These are phyloP conservation scores for Troides oblongomaculatus DNA, from an alignment of 2,888 invertebrate genomes.

Conservation along the genomic window DNA sequence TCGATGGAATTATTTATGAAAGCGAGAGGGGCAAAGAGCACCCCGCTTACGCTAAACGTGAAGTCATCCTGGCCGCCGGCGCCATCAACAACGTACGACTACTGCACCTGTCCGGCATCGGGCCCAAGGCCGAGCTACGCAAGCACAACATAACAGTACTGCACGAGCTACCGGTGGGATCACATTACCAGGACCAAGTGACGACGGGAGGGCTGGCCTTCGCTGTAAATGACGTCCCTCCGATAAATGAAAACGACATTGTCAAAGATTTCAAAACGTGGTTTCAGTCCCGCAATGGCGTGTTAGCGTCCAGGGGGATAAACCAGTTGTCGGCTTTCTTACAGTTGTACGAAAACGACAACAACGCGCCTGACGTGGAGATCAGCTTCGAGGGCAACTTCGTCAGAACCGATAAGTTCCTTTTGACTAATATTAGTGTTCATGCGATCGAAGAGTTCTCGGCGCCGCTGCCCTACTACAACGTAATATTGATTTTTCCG, in stretches of 20 bases:
- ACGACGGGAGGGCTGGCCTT: constrained; percentile 70
- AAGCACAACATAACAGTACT: constrained; percentile 61
- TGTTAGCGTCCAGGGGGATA: constrained; percentile 69
- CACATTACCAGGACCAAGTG: constrained; percentile 73
- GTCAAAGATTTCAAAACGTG: constrained; percentile 71
- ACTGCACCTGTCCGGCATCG: constrained; percentile 69
- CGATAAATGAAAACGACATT: constrained; percentile 57
- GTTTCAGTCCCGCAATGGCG: constrained; percentile 66
- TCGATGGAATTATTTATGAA: constrained; percentile 68
- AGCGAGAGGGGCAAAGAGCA: constrained; percentile 65
- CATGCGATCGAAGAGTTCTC: constrained; percentile 64
- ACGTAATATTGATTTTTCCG: constrained; percentile 68
- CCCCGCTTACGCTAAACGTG: constrained; percentile 66
- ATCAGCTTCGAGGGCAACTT: constrained; percentile 68
- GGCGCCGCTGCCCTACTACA: constrained; percentile 68
- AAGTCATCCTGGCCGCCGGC: constrained; percentile 66
- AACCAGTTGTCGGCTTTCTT: constrained; percentile 71
- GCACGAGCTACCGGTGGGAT: constrained; percentile 64
- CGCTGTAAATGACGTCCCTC: constrained; percentile 55
- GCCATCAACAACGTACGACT: constrained; percentile 71
- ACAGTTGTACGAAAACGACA: constrained; percentile 63
- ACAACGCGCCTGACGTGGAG: constrained; percentile 70
- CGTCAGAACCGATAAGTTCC: constrained; percentile 71
- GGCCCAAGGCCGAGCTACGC: constrained; percentile 59
- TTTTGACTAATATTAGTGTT: constrained; percentile 69